Evolutionary conservation across 2,888 invertebrate species (phyloP), one percentile per base, ranked within the genome.

Genomic region (Cheilosia vernalis): DNA sequence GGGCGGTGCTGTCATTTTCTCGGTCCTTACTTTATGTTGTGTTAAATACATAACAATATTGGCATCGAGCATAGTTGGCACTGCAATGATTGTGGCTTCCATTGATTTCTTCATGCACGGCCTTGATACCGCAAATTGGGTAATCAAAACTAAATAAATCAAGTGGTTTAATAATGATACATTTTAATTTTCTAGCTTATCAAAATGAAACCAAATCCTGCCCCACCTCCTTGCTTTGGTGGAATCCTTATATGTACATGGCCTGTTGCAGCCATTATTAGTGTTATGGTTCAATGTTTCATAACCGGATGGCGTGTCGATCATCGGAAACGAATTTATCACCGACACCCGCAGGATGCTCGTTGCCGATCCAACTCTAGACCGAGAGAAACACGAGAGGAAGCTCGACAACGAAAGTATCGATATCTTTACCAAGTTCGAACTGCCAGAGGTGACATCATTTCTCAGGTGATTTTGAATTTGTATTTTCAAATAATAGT

Each of bases 361-460:
- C 88, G 87, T 17, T 87, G 87, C 47, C 89, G 91, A 0, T 87
- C 90, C 2, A 89, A 91, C 67, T 93, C 94, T 7, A 92, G 96
- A 87, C 96, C 95, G 0, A 94, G 96, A 77, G 95, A 96, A 89
- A 95, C 96, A 78, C 93, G 95, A 69, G 96, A 96, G 85, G 96
- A 96, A 91, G 94, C 96, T 92, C 94, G 96, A 72, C 97, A 97
- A 91, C 95, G 96, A 90, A 96, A 96, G 91, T 97, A 97, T 91
- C 93, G 97, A 87, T 97, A 97, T 90, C 93, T 97, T 87, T 97
- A 97, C 93, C 97, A 97, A 93, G 96, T 97, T 76, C 94, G 97
- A 88, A 96, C 97, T 9, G 96, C 96, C 33, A 96, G 97, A 89
- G 97, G 97, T 15, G 97, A 97, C 92, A 97, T 97, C 87, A 97